Percentiles rank a stretch among this genome's conserved stretches.
These are phyloP conservation scores for Panagrolaimus sp. DNA, from an alignment of 1,140 invertebrate species.

Conservation along the genomic window DNA sequence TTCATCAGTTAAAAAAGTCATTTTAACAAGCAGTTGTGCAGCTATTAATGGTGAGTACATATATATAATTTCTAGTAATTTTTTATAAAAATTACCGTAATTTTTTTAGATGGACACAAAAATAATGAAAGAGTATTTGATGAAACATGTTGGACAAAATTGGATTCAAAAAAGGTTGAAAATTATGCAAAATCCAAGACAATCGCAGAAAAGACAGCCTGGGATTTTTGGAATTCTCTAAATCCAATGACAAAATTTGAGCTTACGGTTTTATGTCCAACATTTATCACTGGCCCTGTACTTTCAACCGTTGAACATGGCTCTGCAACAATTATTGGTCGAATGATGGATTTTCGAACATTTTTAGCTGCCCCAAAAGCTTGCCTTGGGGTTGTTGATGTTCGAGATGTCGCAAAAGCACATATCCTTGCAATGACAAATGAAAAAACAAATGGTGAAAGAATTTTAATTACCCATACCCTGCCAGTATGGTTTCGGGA, in stretches of 20 bases:
- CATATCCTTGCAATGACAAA: constrained; percentile 64
- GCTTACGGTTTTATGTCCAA: constrained; percentile 64
- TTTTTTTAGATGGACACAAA: constrained; percentile 50
- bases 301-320: constrained; percentile 57
- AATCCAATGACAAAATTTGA: constrained; percentile 61
- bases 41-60: constrained; percentile 61
- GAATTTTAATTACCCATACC: constrained; percentile 57
- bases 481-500: constrained; percentile 61
- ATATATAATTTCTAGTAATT: too few relatives aligned
- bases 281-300: constrained; percentile 64
- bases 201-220: constrained; percentile 65
- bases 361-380: constrained; percentile 33
- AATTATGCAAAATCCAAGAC: constrained; percentile 64
- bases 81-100: too few relatives aligned
- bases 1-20: constrained; percentile 63
- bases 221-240: constrained; percentile 62
- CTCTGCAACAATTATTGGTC: constrained; percentile 27
- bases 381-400: constrained; percentile 62
- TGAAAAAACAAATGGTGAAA: constrained; percentile 62
- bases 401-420: constrained; percentile 65
- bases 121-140: constrained; percentile 61
- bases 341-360: constrained; percentile 37
- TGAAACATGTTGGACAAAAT: constrained; percentile 64
- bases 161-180: constrained; percentile 52
- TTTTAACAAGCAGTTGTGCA: constrained; percentile 65